Conservation (phyloP, 2,888 invertebrate species). For the Schizaphis graminum region DNA sequence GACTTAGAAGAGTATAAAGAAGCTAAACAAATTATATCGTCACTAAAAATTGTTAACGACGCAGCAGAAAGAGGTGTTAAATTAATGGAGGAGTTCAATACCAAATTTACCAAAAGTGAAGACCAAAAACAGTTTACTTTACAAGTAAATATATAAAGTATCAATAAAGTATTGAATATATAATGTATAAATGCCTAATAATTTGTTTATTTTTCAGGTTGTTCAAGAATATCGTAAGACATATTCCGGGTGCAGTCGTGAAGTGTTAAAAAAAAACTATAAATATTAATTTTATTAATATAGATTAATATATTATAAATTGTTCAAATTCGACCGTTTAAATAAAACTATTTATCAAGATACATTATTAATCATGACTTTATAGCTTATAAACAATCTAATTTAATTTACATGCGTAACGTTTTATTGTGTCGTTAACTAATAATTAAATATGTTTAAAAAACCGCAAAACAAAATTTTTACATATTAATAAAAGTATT, state of each 20-base stretch:
- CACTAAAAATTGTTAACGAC: constrained; percentile 23
- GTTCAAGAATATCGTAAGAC: constrained; percentile 17
- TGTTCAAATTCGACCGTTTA: no score
- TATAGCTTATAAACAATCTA: neutral
- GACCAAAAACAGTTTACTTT: neutral
- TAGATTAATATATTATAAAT: neutral
- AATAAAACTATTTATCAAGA: no score
- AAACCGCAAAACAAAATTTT: neutral
- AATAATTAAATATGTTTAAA: neutral
- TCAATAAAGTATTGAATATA: neutral
- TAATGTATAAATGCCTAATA: neutral
- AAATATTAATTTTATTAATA: no score
- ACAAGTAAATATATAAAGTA: constrained; percentile 5
- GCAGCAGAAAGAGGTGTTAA: neutral
- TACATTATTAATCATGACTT: neutral
- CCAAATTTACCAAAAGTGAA: neutral
- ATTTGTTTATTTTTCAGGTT: constrained; percentile 23
- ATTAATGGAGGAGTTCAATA: neutral
- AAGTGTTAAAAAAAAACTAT: neutral
- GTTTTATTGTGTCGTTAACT: neutral
- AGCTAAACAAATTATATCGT: neutral
- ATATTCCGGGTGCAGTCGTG: constrained; percentile 6
- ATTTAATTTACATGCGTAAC: no score
- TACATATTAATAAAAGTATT: neutral
- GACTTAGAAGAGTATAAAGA: neutral